A percentile compares a stretch with the other conserved stretches of the same genome.
These are phyloP conservation scores for Nyctereutes procyonoides DNA, from an alignment of 2,113 vertebrate genomes.

Conservation along the genomic window DNA sequence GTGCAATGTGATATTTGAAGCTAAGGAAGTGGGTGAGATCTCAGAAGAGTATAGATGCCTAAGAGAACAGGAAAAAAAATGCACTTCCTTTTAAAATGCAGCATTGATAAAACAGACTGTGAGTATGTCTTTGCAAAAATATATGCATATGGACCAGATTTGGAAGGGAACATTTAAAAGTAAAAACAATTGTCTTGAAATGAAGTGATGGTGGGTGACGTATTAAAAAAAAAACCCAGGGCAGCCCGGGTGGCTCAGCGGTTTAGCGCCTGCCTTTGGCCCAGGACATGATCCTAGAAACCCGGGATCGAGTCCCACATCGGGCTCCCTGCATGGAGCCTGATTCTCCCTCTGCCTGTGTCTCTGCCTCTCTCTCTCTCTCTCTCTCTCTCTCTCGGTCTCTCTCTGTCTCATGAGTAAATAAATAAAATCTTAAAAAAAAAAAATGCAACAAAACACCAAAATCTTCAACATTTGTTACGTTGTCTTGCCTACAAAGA, in stretches of 20 bases:
- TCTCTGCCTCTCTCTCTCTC: too few species aligned
- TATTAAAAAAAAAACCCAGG: neutral
- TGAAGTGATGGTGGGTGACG: neutral
- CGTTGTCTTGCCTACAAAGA: neutral
- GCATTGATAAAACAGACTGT: neutral
- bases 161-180: conserved; percentile 45
- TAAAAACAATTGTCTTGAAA: neutral
- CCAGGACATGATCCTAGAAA: too few species aligned
- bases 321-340: too few species aligned
- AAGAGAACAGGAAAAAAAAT: neutral
- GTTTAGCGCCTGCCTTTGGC: too few species aligned
- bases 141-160: neutral
- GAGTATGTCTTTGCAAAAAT: neutral
- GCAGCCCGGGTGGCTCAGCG: too few species aligned
- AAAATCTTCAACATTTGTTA: neutral
- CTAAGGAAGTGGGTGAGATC: conserved; percentile 51
- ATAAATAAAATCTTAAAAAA: neutral
- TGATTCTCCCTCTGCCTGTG: too few species aligned
- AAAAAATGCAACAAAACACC: neutral
- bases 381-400: too few species aligned
- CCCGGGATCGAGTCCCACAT: too few species aligned
- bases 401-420: too few species aligned
- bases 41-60: conserved; percentile 47
- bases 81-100: conserved; percentile 54
- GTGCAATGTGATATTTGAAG: conserved; percentile 8